Evolutionary conservation across 2,797 vertebrate genomes (phyloP).

Genomic region (Hydrocynus forskahlii): DNA sequence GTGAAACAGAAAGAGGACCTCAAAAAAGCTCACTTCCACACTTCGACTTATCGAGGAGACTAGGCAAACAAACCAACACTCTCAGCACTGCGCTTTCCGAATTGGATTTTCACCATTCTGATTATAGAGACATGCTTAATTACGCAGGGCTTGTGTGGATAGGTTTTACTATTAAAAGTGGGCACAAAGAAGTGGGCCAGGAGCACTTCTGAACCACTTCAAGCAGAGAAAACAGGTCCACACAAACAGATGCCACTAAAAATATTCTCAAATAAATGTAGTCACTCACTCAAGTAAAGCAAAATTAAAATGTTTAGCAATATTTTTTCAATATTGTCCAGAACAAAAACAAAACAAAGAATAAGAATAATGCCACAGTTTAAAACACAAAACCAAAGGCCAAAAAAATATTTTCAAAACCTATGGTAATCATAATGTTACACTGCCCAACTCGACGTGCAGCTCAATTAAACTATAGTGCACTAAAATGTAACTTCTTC

Average conservation of each 20-base stretch:
- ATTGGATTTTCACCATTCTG: conserved; percentile 33
- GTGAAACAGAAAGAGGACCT: conserved; percentile 61
- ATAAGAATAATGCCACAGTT: not conserved
- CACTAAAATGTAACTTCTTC: not conserved
- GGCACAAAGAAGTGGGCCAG: conserved; percentile 35
- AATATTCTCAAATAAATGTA: conserved; percentile 1
- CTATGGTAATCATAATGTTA: too few species aligned
- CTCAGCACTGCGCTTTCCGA: conserved; percentile 30
- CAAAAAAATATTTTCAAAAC: too few species aligned
- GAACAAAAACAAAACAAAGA: not conserved
- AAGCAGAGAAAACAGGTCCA: conserved; percentile 1
- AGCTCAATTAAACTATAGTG: not conserved
- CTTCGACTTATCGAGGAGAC: conserved; percentile 43
- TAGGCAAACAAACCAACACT: conserved; percentile 46
- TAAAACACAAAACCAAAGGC: too few species aligned
- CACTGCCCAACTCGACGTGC: too few species aligned
- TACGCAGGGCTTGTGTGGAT: conserved; percentile 3
- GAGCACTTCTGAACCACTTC: conserved; percentile 24
- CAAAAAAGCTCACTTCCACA: conserved; percentile 49
- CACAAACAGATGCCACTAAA: conserved; percentile 21
- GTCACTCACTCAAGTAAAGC: not conserved
- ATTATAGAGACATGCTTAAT: conserved; percentile 28
- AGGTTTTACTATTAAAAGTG: conserved; percentile 31
- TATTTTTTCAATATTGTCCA: not conserved
- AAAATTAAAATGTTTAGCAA: not conserved